These are phyloP conservation scores for Chelidonichthys spinosus DNA, from an alignment of 2,797 vertebrate genomes.

Conservation along the genomic window DNA sequence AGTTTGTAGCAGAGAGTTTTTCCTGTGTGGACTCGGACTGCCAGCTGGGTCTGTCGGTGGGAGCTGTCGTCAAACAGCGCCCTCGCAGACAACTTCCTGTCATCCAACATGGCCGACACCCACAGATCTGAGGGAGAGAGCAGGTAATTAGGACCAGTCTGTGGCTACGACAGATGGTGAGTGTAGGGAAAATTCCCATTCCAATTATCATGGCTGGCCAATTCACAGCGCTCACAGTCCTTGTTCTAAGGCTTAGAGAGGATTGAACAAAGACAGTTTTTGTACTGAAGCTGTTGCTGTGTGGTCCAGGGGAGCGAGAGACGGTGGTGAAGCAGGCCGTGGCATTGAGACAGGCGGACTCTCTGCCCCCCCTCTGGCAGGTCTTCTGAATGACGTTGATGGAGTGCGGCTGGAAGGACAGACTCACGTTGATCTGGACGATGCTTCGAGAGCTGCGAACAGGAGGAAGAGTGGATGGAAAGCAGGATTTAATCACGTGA, in stretches of 20 bases:
- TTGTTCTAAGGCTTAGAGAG: background rate
- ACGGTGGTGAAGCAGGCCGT: conserved; percentile 86
- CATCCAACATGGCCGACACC: conserved; percentile 89
- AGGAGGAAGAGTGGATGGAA: conserved; percentile 6
- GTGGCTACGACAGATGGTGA: conserved; percentile 11
- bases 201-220: background rate
- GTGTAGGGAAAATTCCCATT: conserved; percentile 16
- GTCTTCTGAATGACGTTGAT: conserved; percentile 92
- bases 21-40: conserved; percentile 79
- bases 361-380: conserved; percentile 86
- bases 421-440: conserved; percentile 86
- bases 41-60: conserved; percentile 84
- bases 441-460: conserved; percentile 88
- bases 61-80: conserved; percentile 90
- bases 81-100: conserved; percentile 86
- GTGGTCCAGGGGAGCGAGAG: conserved; percentile 85
- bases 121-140: conserved; percentile 80
- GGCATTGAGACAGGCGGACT: conserved; percentile 88
- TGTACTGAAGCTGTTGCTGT: conserved; percentile 85
- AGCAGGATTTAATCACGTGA: background rate
- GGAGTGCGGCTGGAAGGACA: conserved; percentile 87
- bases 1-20: conserved; percentile 84
- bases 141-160: conserved; percentile 1
- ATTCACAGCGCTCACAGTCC: background rate
- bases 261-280: background rate